Percentiles rank a stretch among this genome's conserved stretches.
These are phyloP conservation scores for Rhadina sibilatrix DNA, from an alignment of 2,113 vertebrate genomes.

Conservation along the genomic window DNA sequence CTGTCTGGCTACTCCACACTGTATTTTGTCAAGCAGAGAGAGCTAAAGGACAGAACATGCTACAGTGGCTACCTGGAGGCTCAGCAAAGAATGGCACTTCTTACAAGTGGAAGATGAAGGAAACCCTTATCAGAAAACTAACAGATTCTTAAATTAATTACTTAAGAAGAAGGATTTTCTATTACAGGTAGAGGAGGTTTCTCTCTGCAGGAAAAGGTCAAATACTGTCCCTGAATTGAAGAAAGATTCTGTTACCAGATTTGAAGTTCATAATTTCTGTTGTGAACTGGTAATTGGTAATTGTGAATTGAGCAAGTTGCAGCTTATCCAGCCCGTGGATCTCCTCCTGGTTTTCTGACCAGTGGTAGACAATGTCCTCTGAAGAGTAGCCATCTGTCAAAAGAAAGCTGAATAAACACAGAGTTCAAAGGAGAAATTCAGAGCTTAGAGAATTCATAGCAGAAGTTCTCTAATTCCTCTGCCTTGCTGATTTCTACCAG, in stretches of 20 bases:
- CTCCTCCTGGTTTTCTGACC: constrained; percentile 93
- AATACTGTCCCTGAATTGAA: background rate
- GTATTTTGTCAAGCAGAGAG: background rate
- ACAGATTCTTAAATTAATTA: background rate
- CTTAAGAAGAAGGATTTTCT: constrained; percentile 6
- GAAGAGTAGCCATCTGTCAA: constrained; percentile 93
- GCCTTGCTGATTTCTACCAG: background rate
- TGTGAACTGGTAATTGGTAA: constrained; percentile 90
- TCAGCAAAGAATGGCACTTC: background rate
- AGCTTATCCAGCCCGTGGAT: constrained; percentile 95
- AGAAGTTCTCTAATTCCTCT: background rate
- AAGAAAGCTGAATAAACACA: constrained; percentile 19
- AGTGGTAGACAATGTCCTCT: constrained; percentile 94
- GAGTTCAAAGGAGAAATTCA: background rate
- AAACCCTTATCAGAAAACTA: background rate
- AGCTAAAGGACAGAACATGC: background rate
- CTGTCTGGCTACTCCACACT: background rate
- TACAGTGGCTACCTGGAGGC: background rate
- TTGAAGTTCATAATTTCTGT: constrained; percentile 95
- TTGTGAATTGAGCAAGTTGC: constrained; percentile 96
- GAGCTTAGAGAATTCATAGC: background rate
- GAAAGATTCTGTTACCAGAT: constrained; percentile 79
- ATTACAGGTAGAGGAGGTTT: background rate
- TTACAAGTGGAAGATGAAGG: background rate
- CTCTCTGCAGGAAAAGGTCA: background rate